Evolutionary conservation across 2,888 invertebrate genomes (phyloP).

Genomic region (Pecten maximus): DNA sequence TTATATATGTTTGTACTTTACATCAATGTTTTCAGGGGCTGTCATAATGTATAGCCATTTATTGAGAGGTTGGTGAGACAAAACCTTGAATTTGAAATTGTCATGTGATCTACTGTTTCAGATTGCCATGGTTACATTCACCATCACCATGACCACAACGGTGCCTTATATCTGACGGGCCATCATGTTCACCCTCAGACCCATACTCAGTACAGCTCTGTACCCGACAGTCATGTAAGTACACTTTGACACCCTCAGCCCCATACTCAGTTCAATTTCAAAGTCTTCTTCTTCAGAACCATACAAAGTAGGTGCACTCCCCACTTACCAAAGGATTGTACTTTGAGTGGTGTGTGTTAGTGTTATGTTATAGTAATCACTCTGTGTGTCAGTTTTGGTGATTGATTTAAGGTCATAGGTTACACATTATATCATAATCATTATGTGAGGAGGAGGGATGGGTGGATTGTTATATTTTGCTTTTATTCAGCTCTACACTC

Average conservation of each 20-base stretch:
- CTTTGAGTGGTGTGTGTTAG: no score
- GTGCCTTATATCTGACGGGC: neutral
- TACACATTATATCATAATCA: no score
- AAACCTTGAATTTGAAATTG: neutral
- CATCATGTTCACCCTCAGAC: conserved; percentile 15
- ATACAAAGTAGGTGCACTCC: neutral
- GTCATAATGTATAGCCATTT: neutral
- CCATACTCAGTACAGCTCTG: neutral
- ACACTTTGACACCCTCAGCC: neutral
- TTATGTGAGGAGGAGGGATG: no score
- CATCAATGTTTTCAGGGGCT: no score
- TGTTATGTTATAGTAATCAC: no score
- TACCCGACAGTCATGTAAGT: neutral
- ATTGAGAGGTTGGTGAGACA: neutral
- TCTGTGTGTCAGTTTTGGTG: no score
- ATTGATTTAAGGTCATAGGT: no score
- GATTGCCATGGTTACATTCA: conserved; percentile 20
- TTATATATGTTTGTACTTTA: no score
- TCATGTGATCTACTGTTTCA: neutral
- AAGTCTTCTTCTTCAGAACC: neutral
- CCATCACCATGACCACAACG: conserved; percentile 27
- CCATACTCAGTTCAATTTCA: neutral
- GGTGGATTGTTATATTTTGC: neutral
- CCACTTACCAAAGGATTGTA: no score
- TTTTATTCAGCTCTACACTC: neutral